Conservation (phyloP, 2,797 vertebrate genomes). For the Accipiter badius region DNA sequence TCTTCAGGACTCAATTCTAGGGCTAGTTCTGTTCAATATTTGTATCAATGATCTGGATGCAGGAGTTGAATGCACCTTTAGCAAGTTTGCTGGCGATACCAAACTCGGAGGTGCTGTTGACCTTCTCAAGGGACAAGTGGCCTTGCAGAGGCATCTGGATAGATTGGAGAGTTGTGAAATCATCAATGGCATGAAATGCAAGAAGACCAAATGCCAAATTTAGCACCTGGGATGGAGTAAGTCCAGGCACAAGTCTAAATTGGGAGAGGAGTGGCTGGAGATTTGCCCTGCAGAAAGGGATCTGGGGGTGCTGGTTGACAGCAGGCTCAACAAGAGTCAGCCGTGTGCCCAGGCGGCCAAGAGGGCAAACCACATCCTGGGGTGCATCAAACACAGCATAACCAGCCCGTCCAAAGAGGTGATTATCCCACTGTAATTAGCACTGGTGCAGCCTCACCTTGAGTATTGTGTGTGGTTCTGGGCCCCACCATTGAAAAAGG, state of each 20-base stretch:
- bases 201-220: background rate
- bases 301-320: background rate
- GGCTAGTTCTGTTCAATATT: background rate
- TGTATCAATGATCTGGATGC: background rate
- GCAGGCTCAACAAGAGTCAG: background rate
- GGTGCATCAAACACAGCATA: background rate
- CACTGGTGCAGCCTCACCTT: background rate
- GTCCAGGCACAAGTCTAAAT: accelerated
- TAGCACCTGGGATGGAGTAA: background rate
- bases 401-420: background rate
- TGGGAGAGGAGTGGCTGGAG: background rate
- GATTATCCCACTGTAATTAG: background rate
- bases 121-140: background rate
- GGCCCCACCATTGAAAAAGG: background rate
- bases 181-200: background rate
- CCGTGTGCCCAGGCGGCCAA: background rate
- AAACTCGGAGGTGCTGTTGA: background rate
- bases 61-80: background rate
- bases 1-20: background rate
- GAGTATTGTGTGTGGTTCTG: background rate
- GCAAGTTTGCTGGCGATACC: background rate
- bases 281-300: background rate
- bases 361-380: background rate
- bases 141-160: background rate
- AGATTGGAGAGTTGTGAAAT: background rate